Conservation (phyloP, 2,113 vertebrate species). For the Spilogale gracilis region DNA sequence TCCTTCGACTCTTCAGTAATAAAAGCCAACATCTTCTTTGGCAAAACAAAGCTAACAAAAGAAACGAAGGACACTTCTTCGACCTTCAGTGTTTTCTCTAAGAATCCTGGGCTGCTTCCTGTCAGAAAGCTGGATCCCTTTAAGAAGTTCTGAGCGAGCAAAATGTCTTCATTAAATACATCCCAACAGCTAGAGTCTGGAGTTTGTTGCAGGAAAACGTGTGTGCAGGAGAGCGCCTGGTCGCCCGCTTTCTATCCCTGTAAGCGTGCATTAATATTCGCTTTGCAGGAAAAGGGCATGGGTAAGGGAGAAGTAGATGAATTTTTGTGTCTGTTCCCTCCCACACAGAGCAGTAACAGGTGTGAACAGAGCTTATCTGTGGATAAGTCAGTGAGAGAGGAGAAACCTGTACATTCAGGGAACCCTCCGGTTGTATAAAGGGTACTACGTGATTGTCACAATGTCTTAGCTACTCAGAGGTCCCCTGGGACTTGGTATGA, state of each 20-base stretch:
- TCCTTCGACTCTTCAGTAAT: background rate
- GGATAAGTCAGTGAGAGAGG: background rate
- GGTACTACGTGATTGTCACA: background rate
- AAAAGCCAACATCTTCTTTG: background rate
- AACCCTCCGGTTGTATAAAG: background rate
- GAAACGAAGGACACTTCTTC: background rate
- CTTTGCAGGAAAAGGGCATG: background rate
- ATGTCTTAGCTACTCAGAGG: background rate
- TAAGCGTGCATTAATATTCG: background rate
- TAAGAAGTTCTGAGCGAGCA: conserved; percentile 39
- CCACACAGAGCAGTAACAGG: background rate
- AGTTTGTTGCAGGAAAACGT: background rate
- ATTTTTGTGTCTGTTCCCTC: background rate
- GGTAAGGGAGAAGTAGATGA: background rate
- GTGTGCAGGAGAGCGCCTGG: background rate
- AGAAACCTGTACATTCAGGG: background rate
- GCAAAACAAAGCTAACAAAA: background rate
- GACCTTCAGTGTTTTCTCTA: background rate
- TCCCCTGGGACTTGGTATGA: background rate
- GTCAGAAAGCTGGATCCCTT: conserved; percentile 26
- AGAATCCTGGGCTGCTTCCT: conserved; percentile 11
- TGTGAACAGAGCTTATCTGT: background rate
- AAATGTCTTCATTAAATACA: conserved; percentile 26
- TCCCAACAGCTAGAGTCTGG: background rate
- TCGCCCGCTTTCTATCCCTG: background rate